Evolutionary conservation across 2,113 vertebrate species (phyloP), one percentile per base, ranked within the genome.

Genomic region (Pandion haliaetus): DNA sequence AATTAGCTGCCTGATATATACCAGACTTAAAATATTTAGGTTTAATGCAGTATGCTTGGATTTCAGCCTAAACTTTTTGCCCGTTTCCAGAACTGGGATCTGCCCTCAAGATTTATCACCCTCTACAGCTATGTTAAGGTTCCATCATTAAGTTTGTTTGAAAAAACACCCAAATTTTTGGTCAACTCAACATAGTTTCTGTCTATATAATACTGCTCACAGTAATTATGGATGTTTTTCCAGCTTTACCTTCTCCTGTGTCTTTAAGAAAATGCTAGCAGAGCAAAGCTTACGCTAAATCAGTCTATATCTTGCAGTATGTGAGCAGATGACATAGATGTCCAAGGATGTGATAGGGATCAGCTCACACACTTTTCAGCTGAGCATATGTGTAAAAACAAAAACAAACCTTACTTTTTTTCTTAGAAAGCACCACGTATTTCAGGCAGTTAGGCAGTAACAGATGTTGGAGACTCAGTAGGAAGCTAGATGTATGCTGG

Each of bases 381-480:
- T 94, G 93, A 97, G 90, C 96, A 97, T 97, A 96, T 97, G 95
- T 95, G 94, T 96, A 96, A 97, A 97, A 98, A 97, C 95, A 97
- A 98, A 95, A 98, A 96, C 96, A 98, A 97, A 97, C 86, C 92
- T 91, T 96, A 82, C 89, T 92, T 97, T 97, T 95, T 97, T 97
- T 97, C 93, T 97, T 95, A 94, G 95, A 94, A 96, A 96, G 91
- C 90, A 95, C 95, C 83, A 96, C 16, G 80, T 91, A 95, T 96
- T 97, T 93, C 86, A 96, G 91, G 94, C 93, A 96, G 96, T 96
- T 96, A 97, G 96, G 97, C 96, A 97, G 96, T 96, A 97, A 97
- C 97, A 98, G 97, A 98, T 97, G 97, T 95, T 97, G 94, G 95
- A 96, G 95, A 97, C 97, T 97, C 97, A 96, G 97, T 97, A 96